Evolutionary conservation across 2,888 invertebrate species (phyloP), one percentile per base, ranked within the genome.

Genomic region (Cheilosia vernalis): DNA sequence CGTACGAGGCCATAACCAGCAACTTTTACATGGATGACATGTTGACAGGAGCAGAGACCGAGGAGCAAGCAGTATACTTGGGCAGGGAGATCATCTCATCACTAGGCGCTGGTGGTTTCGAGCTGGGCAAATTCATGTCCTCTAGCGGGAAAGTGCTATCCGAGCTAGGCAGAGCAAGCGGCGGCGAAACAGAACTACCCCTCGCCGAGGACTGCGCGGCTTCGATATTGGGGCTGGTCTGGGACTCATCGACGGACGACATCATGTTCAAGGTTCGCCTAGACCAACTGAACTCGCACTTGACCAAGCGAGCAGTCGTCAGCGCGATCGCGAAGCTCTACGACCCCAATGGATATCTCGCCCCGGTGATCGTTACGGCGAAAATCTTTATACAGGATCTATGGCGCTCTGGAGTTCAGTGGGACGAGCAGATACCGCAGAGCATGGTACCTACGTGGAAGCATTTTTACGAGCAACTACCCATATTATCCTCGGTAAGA

Each of bases 341-440:
- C 1, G 27, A 6, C 6, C 27, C 27, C 1, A 27, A 27, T 27
- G 27, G 27, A 5, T 27, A 27, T 27, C 27, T 27, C 27, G 27
- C 27, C 27, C 27, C 27, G 1, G 27, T 27, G 27, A 27, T 27
- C 1, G 6, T 27, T 5, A 27, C 27, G 27, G 27, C 27, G 27
- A 27, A 27, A 27, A 27, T 27, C 27, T 27, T 27, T 1, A 27
- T 6, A 0, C 6, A 27, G 1, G 27, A 27, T 5, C 27, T 6
- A 27, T 27, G 27, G 27, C 27, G 27, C 6, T 27, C 27, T 27
- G 27, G 27, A 6, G 27, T 27, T 5, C 27, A 27, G 27, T 27
- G 27, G 27, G 88, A 88, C 49, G 88, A 88, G 30, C 27, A 19
- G 9, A 17, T 80, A 37, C 60, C 73, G 4, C 9, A 37, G 15